Base-by-base conservation (phyloP, 1,140 invertebrate species). In the Brachionus rubens region DNA sequence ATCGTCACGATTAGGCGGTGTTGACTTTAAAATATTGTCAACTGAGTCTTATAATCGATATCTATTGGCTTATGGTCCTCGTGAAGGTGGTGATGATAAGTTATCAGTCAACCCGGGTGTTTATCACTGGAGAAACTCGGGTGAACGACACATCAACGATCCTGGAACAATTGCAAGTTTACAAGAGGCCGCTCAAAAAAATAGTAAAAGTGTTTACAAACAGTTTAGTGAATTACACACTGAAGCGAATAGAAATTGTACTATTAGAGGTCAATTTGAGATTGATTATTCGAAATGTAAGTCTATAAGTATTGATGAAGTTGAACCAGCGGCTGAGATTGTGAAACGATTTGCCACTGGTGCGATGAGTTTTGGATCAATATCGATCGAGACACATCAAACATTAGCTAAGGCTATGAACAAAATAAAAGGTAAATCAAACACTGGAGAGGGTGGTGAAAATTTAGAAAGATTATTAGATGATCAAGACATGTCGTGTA, bases 361-460 rank as follows among this genome's bases (percentile, higher is more conserved):
- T 79, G 92, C 92, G 1, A 94, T 94, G 92, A 92, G 91, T 85
- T 94, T 94, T 85, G 92, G 92, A n/a, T 91, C 90, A 78, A 93
- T 94, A 78, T 92, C 91, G 0, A 84, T 94, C 77, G 96, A 99
- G 86, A 92, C 96, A 0, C 96, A 99, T 86, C 89, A 90, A 28
- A 92, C 95, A 0, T 85, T 99, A 12, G 96, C 96, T 2, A 88
- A 96, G 70, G 96, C 96, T 1, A 99, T 99, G 96, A 99, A 99
- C 83, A 87, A 90, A 76, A 90, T 96, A 78, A 92, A 92, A 1
- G 94, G 91, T 47, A 97, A 97, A 86, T 96, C 93, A 56, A 98
- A 98, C 83, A 98, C 95, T 0, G 95, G 95, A 16, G 95, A 98
- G 85, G 95, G 94, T 76, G 90, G 89, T 79, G 88, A 72, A 16